Evolutionary conservation across 2,888 invertebrate genomes (phyloP).

Genomic region (Drosophila lutescens): DNA sequence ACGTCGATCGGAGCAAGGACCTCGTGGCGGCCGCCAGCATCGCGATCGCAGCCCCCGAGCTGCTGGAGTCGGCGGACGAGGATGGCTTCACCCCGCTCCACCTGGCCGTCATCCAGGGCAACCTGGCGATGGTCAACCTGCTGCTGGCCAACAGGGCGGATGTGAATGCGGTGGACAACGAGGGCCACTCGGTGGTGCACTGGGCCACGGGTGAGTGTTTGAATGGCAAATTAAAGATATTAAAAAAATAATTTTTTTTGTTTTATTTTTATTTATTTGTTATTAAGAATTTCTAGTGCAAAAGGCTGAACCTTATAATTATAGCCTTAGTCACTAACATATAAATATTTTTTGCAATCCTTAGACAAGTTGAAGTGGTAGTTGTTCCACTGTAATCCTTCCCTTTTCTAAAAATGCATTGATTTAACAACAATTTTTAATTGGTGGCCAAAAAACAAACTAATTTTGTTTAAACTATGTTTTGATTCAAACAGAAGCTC

Average conservation of each 20-base stretch:
- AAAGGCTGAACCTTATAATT: too few species aligned
- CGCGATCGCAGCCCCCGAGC: conserved; percentile 93
- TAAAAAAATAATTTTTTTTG: too few species aligned
- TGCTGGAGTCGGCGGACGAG: conserved; percentile 93
- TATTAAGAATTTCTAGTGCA: too few species aligned
- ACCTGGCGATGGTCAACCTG: conserved; percentile 93
- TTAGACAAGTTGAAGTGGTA: too few species aligned
- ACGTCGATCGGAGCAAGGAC: conserved; percentile 77
- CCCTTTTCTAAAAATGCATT: conserved; percentile 25
- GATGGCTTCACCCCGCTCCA: conserved; percentile 98
- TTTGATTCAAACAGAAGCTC: background rate
- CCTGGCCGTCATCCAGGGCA: conserved; percentile 97
- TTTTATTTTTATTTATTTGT: too few species aligned
- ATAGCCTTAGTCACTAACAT: too few species aligned
- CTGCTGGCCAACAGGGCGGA: conserved; percentile 95
- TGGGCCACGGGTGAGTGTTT: conserved; percentile 99
- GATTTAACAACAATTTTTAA: background rate
- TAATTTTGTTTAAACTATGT: background rate
- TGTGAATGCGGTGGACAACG: conserved; percentile 95
- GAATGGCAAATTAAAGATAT: too few species aligned
- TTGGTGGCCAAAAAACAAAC: background rate
- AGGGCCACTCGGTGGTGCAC: conserved; percentile 97
- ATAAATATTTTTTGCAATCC: too few species aligned
- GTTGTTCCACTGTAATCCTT: background rate
- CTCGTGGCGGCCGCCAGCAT: conserved; percentile 90